Conservation (phyloP, 2,888 invertebrate species). For the Dynastes tityus region DNA sequence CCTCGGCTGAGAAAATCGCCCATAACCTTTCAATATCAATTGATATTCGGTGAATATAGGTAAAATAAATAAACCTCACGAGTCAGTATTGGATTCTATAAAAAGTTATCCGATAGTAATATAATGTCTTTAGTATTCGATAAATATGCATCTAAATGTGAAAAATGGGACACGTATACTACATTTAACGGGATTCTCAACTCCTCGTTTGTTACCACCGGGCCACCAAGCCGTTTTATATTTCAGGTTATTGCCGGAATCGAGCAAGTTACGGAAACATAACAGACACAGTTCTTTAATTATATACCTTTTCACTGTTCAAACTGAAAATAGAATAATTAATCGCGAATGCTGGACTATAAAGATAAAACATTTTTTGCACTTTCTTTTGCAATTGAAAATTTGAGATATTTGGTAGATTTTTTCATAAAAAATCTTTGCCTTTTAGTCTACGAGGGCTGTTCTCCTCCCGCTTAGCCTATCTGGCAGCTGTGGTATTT, state of each 20-base stretch:
- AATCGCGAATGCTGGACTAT: background rate
- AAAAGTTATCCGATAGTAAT: conserved; percentile 25
- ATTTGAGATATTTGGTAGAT: too few relatives aligned
- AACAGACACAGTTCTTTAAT: background rate
- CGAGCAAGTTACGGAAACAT: background rate
- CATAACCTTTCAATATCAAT: conserved; percentile 36
- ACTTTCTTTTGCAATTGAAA: background rate
- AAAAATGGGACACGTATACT: background rate
- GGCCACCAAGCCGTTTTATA: background rate
- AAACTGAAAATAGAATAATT: background rate
- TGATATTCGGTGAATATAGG: conserved; percentile 36
- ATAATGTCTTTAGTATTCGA: background rate
- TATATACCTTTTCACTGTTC: background rate
- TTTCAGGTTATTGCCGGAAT: background rate
- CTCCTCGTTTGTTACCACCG: background rate
- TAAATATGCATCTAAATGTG: background rate
- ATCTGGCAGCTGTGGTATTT: too few relatives aligned
- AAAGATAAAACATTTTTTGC: background rate
- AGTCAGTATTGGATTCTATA: conserved; percentile 24
- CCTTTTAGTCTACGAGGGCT: too few relatives aligned
- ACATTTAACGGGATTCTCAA: too few relatives aligned
- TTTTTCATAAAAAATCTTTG: too few relatives aligned
- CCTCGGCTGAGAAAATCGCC: conserved; percentile 38
- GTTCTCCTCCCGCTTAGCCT: too few relatives aligned
- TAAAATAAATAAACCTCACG: conserved; percentile 19